Base-by-base conservation (phyloP, 2,113 vertebrate genomes). In the Rhinopomastus cyanomelas region DNA sequence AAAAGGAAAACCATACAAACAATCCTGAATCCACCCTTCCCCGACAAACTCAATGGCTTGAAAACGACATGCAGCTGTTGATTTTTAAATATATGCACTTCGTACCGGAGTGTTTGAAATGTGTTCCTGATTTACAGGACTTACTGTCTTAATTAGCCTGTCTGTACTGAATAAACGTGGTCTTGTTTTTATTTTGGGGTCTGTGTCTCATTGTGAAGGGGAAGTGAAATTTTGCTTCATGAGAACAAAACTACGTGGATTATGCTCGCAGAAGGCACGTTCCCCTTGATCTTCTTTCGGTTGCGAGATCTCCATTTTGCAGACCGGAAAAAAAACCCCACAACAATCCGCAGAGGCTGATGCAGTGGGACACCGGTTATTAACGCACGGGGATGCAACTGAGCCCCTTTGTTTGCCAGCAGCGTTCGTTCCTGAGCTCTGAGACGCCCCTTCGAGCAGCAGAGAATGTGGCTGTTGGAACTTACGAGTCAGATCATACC, bases 101-200 rank as follows among this genome's bases (percentile, higher is more conserved):
- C 97, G 96, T 96, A 97, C 92, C 97, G 97, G 95, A 97, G 97
- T 91, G 96, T 96, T 95, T 51, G 81, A 87, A 94, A 91, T 92
- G 93, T 92, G 93, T 96, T 96, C 97, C 97, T 97, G 96, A 72
- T 95, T 93, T 94, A 44, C 96, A 97, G 97, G 97, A 95, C 78
- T 95, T 94, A 84, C 74, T 95, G 96, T 96, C 96, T 96, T 95
- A 95, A 95, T 94, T 88, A 97, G 95, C 89, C 90, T 96, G 95
- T 96, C 93, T 97, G 95, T 97, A 95, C 21, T 96, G 87, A 97
- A 97, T 97, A 97, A 97, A 97, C 78, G 91, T 96, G 85, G 89
- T 97, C 91, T 93, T 93, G 93, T 96, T 96, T 96, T 92, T 96
- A 94, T 89, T 89, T 85, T 85, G 4, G 88, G 49, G 22, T 93